Evolutionary conservation across 2,797 vertebrate species (phyloP).

Genomic region (Enteromius unitaeniatus): DNA sequence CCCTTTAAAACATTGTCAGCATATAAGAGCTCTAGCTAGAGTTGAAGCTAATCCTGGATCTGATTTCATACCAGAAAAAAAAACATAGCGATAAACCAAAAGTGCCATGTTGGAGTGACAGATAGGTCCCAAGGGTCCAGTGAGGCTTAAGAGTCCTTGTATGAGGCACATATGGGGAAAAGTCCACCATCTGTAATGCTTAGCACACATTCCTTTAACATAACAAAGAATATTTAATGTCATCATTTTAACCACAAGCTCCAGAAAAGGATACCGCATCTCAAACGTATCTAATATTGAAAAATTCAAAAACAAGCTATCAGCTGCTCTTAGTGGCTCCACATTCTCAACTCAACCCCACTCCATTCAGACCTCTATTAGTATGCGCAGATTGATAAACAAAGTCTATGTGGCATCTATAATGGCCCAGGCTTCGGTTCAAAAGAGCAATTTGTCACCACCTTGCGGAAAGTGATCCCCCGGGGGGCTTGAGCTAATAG

Average conservation of each 20-base stretch:
- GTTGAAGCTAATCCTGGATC: conserved; percentile 8
- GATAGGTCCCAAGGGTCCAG: conserved; percentile 69
- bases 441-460: conserved; percentile 73
- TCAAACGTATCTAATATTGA: background rate
- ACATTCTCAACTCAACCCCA: conserved; percentile 2
- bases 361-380: conserved; percentile 34
- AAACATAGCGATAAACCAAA: background rate
- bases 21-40: background rate
- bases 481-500: conserved; percentile 64
- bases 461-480: conserved; percentile 58
- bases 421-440: conserved; percentile 53
- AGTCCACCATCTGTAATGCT: conserved; percentile 68
- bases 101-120: conserved; percentile 6
- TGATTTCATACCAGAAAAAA: background rate
- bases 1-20: background rate
- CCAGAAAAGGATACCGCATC: background rate
- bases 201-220: conserved; percentile 27
- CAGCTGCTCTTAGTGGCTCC: background rate
- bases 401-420: conserved; percentile 54
- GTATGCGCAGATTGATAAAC: conserved; percentile 56
- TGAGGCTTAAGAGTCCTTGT: conserved; percentile 71
- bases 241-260: conserved; percentile 33
- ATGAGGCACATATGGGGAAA: conserved; percentile 80
- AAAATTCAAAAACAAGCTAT: background rate
- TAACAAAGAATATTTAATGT: background rate